These are phyloP conservation scores for Apis florea DNA, from an alignment of 1,140 invertebrate species.

Conservation along the genomic window DNA sequence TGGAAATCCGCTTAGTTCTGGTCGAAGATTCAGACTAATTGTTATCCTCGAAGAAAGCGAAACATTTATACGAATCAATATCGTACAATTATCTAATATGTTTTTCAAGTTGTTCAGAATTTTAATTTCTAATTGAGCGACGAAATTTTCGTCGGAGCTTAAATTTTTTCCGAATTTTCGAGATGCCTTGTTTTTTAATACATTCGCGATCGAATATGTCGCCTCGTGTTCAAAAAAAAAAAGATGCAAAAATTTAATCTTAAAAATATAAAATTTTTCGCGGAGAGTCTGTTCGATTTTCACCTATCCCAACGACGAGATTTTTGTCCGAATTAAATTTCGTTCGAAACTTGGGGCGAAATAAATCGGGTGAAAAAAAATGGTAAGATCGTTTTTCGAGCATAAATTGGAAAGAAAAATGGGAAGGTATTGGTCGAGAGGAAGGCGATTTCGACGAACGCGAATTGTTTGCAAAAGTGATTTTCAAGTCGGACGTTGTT, in stretches of 20 bases:
- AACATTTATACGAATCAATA: neutral
- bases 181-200: no score
- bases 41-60: neutral
- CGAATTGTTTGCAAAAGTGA: conserved; percentile 31
- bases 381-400: no score
- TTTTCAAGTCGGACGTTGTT: conserved; percentile 33
- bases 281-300: no score
- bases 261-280: no score
- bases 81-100: neutral
- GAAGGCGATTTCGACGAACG: neutral
- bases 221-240: no score
- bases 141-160: no score
- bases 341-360: no score
- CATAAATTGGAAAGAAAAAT: neutral
- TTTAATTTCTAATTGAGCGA: neutral
- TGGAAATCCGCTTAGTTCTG: conserved; percentile 23
- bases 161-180: no score
- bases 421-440: neutral
- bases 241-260: no score
- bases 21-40: conserved; percentile 13
- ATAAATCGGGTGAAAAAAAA: neutral
- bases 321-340: no score
- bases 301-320: no score
- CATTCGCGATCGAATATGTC: no score
- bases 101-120: neutral